Conservation (phyloP, 2,888 invertebrate genomes). For the Electrophaes corylata region DNA sequence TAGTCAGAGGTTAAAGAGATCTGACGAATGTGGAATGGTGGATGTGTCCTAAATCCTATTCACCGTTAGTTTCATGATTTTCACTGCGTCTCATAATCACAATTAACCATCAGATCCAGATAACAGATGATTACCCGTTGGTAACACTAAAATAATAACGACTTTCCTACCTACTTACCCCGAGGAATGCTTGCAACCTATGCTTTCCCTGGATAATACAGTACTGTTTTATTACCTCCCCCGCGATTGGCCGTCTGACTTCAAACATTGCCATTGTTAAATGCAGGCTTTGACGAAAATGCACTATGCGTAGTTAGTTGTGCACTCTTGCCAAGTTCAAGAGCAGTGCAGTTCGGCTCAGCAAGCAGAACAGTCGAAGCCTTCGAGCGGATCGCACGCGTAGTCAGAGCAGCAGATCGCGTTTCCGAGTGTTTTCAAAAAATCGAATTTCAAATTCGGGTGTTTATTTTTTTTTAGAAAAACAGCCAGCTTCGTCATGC, state of each 20-base stretch:
- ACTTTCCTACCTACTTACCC: slow-evolving; percentile 4
- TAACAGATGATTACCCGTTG: not conserved
- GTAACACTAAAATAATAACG: slow-evolving; percentile 5
- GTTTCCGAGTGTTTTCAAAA: slow-evolving; percentile 51
- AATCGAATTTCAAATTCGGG: slow-evolving; percentile 46
- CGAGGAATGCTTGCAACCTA: slow-evolving; percentile 23
- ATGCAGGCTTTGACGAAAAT: slow-evolving; percentile 55
- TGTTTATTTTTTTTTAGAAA: slow-evolving; percentile 48
- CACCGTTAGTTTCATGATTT: not conserved
- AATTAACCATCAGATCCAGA: not conserved
- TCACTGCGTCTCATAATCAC: not conserved
- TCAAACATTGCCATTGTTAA: slow-evolving; percentile 42
- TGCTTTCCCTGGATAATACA: slow-evolving; percentile 25
- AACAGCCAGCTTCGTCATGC: slow-evolving; percentile 60
- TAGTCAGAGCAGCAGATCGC: slow-evolving; percentile 50
- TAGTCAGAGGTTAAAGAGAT: too few species aligned
- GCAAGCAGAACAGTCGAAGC: slow-evolving; percentile 71
- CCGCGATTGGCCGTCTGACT: slow-evolving; percentile 35
- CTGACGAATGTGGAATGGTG: too few species aligned
- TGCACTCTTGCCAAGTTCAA: slow-evolving; percentile 72
- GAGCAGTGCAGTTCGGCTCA: slow-evolving; percentile 54
- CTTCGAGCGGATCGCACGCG: slow-evolving; percentile 57
- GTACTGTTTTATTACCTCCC: slow-evolving; percentile 22
- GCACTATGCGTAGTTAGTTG: slow-evolving; percentile 63
- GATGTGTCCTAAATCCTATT: too few species aligned